Evolutionary conservation across 2,797 vertebrate species (phyloP).

Genomic region (Brachyrhaphis roseni): DNA sequence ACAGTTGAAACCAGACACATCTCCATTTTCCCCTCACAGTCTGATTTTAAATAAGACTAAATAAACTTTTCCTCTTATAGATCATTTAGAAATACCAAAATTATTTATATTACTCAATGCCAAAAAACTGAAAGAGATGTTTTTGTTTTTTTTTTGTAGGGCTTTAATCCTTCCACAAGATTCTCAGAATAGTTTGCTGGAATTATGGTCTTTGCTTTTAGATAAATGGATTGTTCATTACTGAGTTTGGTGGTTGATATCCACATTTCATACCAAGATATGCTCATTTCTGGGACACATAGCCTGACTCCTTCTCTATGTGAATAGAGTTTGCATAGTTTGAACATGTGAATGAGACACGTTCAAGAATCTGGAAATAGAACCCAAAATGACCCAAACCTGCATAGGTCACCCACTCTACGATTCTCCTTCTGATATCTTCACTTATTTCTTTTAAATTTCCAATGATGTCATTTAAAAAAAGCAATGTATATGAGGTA

Average conservation of each 20-base stretch:
- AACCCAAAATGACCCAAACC: not conserved
- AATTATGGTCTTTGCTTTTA: not conserved
- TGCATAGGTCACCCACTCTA: not conserved
- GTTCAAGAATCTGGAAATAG: not conserved
- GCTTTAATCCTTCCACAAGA: not conserved
- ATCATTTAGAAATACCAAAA: not conserved
- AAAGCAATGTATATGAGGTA: not conserved
- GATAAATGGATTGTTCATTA: not conserved
- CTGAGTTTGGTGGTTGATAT: not conserved
- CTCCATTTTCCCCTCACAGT: not conserved
- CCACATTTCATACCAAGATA: not conserved
- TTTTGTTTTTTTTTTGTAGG: not conserved
- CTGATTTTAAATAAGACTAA: not conserved
- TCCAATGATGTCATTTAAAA: not conserved
- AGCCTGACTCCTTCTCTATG: not conserved
- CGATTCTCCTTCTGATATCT: not conserved
- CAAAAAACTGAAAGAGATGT: not conserved
- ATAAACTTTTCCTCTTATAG: not conserved
- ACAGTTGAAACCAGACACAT: not conserved
- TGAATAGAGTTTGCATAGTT: not conserved
- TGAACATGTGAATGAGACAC: not conserved
- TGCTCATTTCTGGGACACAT: not conserved
- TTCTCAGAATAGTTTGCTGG: not conserved
- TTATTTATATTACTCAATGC: not conserved
- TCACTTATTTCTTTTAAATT: not conserved